Conservation (phyloP, 2,797 vertebrate genomes). For the Pteropus rufus region DNA sequence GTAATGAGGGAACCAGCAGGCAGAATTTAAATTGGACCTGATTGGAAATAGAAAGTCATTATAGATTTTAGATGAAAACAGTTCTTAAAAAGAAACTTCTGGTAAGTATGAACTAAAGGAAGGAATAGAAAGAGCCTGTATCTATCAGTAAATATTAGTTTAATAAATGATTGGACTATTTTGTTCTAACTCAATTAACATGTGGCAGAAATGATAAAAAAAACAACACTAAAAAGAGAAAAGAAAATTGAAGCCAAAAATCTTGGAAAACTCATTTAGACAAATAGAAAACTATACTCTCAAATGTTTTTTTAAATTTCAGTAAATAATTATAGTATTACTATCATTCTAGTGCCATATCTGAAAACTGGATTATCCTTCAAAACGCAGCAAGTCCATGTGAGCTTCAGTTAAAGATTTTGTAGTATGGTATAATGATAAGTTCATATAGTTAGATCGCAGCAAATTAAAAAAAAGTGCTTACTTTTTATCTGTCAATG, state of each 20-base stretch:
- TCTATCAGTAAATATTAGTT: neutral
- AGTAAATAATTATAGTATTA: neutral
- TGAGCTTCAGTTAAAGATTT: constrained; percentile 21
- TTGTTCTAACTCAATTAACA: neutral
- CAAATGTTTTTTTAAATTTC: neutral
- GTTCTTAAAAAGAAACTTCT: neutral
- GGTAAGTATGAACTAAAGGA: neutral
- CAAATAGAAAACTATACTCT: neutral
- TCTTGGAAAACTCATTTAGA: neutral
- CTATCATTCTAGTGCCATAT: neutral
- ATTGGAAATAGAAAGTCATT: neutral
- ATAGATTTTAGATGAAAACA: neutral
- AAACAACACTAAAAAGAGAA: neutral
- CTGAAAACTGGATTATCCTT: neutral
- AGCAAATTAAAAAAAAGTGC: constrained; percentile 71
- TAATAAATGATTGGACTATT: neutral
- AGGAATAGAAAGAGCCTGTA: neutral
- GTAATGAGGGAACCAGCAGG: neutral
- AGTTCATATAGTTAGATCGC: constrained; percentile 50
- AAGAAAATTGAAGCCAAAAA: neutral
- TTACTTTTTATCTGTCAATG: constrained; percentile 68
- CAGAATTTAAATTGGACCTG: neutral
- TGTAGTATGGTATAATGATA: neutral
- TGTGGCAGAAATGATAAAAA: neutral
- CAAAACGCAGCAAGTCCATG: neutral